A percentile compares a stretch with the other conserved stretches of the same genome.
Conservation (phyloP, 1,140 invertebrate genomes). For the Olivierus martensii region DNA sequence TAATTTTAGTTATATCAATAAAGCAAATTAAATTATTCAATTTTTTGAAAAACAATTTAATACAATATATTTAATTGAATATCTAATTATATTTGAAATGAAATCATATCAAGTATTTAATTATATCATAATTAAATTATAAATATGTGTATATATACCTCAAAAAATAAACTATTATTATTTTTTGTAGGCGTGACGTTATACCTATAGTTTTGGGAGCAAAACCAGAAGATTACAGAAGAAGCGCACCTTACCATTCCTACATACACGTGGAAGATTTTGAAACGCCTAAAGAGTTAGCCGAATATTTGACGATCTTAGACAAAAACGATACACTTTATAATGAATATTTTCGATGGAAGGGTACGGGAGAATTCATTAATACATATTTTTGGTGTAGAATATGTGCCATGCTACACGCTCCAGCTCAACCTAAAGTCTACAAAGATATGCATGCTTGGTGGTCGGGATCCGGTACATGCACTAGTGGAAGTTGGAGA, state of each 20-base stretch:
- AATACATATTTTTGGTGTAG: constrained; percentile 93
- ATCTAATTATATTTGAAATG: too few relatives aligned
- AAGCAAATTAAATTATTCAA: too few relatives aligned
- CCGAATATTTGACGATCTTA: constrained; percentile 68
- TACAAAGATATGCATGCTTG: constrained; percentile 37
- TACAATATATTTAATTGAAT: too few relatives aligned
- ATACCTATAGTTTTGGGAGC: constrained; percentile 94
- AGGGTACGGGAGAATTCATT: constrained; percentile 83
- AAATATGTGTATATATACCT: too few relatives aligned
- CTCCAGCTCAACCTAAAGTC: constrained; percentile 37
- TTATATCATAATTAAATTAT: too few relatives aligned
- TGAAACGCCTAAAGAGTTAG: constrained; percentile 62
- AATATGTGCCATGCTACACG: constrained; percentile 78
- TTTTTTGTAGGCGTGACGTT: constrained; percentile 54
- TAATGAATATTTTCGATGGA: constrained; percentile 82
- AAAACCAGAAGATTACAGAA: constrained; percentile 71
- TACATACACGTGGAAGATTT: constrained; percentile 93
- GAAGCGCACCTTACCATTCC: constrained; percentile 69
- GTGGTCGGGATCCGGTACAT: constrained; percentile 21
- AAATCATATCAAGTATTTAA: too few relatives aligned
- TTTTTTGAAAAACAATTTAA: too few relatives aligned
- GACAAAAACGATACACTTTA: constrained; percentile 75
- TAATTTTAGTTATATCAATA: too few relatives aligned
- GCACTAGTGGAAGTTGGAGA: background rate
- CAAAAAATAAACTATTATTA: background rate